A percentile compares a stretch with the other conserved stretches of the same genome.
Evolutionary conservation across 1,140 invertebrate genomes (phyloP).

Genomic region (Mizuhopecten yessoensis): DNA sequence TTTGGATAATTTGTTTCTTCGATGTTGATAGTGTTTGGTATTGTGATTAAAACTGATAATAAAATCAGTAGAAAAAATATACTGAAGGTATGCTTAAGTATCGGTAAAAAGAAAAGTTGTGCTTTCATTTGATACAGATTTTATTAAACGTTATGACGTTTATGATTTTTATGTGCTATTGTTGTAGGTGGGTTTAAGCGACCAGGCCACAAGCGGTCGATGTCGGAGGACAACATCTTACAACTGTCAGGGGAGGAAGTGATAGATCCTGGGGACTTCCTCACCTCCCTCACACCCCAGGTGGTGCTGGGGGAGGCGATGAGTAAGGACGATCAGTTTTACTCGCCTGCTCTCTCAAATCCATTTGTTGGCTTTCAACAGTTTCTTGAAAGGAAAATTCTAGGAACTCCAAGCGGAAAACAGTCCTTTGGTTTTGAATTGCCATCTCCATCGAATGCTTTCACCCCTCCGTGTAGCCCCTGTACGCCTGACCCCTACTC

Average conservation of each 20-base stretch:
- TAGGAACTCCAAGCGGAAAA: conserved; percentile 70
- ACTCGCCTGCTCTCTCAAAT: conserved; percentile 78
- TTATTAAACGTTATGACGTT: too few relatives aligned
- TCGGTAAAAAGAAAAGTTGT: too few relatives aligned
- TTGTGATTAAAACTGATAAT: too few relatives aligned
- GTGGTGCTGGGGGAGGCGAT: conserved; percentile 79
- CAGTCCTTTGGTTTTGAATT: conserved; percentile 69
- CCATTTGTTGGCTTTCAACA: conserved; percentile 73
- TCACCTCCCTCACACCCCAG: conserved; percentile 72
- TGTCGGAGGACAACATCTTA: conserved; percentile 80
- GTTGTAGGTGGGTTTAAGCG: background rate
- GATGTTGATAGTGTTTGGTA: too few relatives aligned
- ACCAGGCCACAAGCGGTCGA: conserved; percentile 74
- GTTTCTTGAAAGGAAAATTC: conserved; percentile 73
- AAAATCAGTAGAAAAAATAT: too few relatives aligned
- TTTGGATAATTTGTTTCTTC: too few relatives aligned
- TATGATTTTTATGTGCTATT: background rate
- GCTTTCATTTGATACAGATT: too few relatives aligned
- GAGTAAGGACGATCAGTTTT: conserved; percentile 82
- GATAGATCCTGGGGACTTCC: conserved; percentile 56
- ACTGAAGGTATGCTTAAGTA: too few relatives aligned
- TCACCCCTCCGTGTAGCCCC: conserved; percentile 76
- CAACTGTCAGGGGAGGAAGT: conserved; percentile 65
- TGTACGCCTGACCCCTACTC: conserved; percentile 62
- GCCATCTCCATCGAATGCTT: conserved; percentile 71